These are phyloP conservation scores for Pheosia gnoma DNA, from an alignment of 2,888 invertebrate species.

Conservation along the genomic window DNA sequence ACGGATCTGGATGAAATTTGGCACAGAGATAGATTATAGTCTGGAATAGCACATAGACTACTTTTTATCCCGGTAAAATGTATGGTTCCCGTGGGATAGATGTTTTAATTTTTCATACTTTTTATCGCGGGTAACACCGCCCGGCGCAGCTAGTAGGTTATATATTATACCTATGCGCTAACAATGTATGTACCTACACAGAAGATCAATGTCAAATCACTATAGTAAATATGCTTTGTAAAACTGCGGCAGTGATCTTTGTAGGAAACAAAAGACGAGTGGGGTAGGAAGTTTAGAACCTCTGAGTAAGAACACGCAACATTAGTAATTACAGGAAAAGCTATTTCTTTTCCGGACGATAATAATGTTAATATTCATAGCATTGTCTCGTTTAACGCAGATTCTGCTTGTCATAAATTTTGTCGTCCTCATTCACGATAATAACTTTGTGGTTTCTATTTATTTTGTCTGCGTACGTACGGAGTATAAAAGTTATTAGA, in stretches of 20 bases:
- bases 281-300: background rate
- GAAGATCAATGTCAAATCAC: constrained; percentile 6
- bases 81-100: too few relatives aligned
- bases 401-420: background rate
- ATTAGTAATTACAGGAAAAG: background rate
- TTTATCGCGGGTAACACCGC: too few relatives aligned
- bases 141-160: too few relatives aligned
- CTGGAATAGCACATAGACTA: too few relatives aligned
- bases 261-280: background rate
- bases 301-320: too few relatives aligned
- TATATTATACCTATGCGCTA: background rate
- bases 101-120: too few relatives aligned
- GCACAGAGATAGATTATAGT: too few relatives aligned
- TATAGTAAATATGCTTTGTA: background rate
- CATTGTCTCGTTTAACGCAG: background rate
- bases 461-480: background rate
- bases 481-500: background rate
- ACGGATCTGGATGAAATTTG: too few relatives aligned
- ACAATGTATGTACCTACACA: background rate
- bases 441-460: background rate
- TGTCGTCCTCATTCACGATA: constrained; percentile 1
- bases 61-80: too few relatives aligned
- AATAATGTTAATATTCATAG: background rate
- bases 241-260: background rate
- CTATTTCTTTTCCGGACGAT: background rate